Evolutionary conservation across 2,113 vertebrate species (phyloP).

Genomic region (Gracilinanus agilis): DNA sequence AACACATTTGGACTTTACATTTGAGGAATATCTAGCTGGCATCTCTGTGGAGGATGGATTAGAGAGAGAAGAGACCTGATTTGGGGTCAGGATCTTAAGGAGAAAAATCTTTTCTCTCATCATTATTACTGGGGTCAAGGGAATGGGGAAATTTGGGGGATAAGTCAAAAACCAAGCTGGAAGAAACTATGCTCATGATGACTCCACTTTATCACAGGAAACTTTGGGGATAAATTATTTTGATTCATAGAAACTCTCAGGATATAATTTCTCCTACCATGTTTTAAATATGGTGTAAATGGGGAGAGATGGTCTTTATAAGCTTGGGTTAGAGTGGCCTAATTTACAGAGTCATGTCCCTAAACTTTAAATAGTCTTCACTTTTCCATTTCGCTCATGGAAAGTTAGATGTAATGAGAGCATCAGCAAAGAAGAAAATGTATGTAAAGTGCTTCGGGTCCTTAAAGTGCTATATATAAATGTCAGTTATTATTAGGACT

Average conservation of each 20-base stretch:
- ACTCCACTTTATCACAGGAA: background rate
- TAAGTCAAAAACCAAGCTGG: background rate
- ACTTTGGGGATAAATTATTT: background rate
- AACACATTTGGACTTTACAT: background rate
- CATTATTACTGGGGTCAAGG: background rate
- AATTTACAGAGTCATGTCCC: background rate
- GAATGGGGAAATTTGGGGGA: background rate
- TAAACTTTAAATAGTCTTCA: background rate
- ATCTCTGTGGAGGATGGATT: background rate
- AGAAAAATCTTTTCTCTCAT: background rate
- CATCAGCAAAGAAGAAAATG: background rate
- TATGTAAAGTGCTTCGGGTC: background rate
- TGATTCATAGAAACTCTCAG: background rate
- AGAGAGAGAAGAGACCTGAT: background rate
- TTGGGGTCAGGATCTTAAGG: no score
- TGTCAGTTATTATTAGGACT: background rate
- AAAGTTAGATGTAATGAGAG: background rate
- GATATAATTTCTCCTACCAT: background rate
- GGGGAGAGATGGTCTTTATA: background rate
- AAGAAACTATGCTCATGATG: background rate
- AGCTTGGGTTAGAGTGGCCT: background rate
- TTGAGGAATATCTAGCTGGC: background rate
- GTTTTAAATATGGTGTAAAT: background rate
- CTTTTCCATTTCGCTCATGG: background rate
- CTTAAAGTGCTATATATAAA: background rate